A percentile compares a stretch with the other conserved stretches of the same genome.
These are phyloP conservation scores for Dreissena polymorpha DNA, from an alignment of 1,140 invertebrate genomes.

Conservation along the genomic window DNA sequence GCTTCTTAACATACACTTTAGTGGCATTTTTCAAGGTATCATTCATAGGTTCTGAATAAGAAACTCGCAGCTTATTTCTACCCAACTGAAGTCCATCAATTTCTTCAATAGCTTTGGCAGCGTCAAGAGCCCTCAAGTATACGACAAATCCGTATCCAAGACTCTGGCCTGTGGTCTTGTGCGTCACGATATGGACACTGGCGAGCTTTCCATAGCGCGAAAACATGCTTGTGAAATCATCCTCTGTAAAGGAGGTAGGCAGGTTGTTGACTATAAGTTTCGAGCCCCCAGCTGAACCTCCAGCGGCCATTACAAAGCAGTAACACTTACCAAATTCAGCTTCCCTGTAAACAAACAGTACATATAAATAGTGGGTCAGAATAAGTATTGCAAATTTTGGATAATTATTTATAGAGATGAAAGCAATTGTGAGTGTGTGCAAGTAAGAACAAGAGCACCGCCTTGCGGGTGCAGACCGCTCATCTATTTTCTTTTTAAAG, in stretches of 20 bases:
- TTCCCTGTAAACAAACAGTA: slow-evolving; percentile 4
- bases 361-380: too few species aligned
- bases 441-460: too few species aligned
- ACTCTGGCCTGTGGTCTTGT: slow-evolving; percentile 9
- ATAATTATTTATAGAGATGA: too few species aligned
- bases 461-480: too few species aligned
- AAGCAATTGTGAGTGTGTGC: too few species aligned
- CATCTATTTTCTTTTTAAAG: too few species aligned
- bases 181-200: background rate
- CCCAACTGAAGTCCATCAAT: slow-evolving; percentile 37
- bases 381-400: too few species aligned
- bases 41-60: slow-evolving; percentile 33
- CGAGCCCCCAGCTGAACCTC: background rate
- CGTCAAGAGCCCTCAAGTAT: background rate
- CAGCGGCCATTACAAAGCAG: slow-evolving; percentile 14
- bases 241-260: slow-evolving; percentile 18
- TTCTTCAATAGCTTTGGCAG: slow-evolving; percentile 25
- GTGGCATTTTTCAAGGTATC: slow-evolving; percentile 41
- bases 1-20: slow-evolving; percentile 25
- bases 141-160: slow-evolving; percentile 34
- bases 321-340: slow-evolving; percentile 23
- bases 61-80: slow-evolving; percentile 32
- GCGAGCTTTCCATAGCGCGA: slow-evolving; percentile 14
- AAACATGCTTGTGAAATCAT: slow-evolving; percentile 37
- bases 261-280: slow-evolving; percentile 41